These are phyloP conservation scores for Mizuhopecten yessoensis DNA, from an alignment of 1,140 invertebrate species.

Conservation along the genomic window DNA sequence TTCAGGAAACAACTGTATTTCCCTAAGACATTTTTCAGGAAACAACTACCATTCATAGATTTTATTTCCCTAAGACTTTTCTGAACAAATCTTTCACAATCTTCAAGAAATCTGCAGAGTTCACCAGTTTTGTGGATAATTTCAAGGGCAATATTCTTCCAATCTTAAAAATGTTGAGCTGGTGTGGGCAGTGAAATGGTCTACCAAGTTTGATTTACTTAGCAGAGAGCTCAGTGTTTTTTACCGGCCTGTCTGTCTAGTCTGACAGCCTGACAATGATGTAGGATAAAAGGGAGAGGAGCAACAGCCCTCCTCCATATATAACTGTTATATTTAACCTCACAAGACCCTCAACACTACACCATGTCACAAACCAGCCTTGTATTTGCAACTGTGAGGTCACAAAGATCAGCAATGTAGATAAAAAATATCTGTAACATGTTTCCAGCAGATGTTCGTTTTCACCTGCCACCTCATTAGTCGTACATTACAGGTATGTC, in stretches of 20 bases:
- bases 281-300: not conserved
- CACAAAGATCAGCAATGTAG: not conserved
- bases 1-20: no score
- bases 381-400: not conserved
- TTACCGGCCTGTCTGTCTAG: no score
- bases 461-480: not conserved
- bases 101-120: no score
- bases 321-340: conserved; percentile 39
- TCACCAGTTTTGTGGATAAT: no score
- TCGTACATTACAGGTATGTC: conserved; percentile 25
- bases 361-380: conserved; percentile 18
- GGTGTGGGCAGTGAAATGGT: not conserved
- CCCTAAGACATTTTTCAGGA: no score
- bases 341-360: conserved; percentile 2
- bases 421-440: not conserved
- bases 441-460: conserved; percentile 26
- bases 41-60: no score
- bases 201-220: not conserved
- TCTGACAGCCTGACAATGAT: conserved; percentile 22
- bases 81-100: no score
- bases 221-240: not conserved
- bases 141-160: no score
- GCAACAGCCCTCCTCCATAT: not conserved
- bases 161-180: not conserved
- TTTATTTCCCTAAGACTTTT: no score